Base-by-base conservation (phyloP, 2,888 invertebrate species). In the Tribolium freemani region DNA sequence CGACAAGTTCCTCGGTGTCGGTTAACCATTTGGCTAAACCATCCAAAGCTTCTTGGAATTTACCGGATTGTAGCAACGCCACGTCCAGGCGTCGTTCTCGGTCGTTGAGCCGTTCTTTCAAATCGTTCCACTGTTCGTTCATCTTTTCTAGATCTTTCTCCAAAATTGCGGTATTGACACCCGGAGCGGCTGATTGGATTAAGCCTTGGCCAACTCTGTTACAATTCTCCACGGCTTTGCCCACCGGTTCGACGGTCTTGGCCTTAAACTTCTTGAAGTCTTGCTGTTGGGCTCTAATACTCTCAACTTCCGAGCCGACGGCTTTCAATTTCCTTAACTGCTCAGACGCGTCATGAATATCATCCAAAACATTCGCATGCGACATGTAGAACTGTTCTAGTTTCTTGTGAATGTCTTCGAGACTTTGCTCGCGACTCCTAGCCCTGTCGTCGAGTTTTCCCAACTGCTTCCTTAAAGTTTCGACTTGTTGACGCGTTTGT, bases 1-100 rank as follows among this genome's bases (percentile, higher is more conserved):
- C 93, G 16, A 99, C 96, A 92, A 99, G 94, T 82, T 98, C 98
- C 86, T 99, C 99, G 0, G 98, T 98, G 82, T 99, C 99, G 0
- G 94, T 92, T 57, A 99, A 87, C 99, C 99, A 99, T 85, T 97
- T 96, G 78, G 96, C 93, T n/a, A 98, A 88, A 0, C 97, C 97
- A 76, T 95, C 94, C 1, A 97, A 87, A 0, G 98, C 98, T 86
- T 99, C 99, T 79, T 97, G 96, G 90, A 98, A 98, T 88, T 97
- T 97, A 70, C 99, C 99, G 0, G 97, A 96, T 82, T 98, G 97
- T 2, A 99, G 88, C 4, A 99, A 88, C 0, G 96, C 98, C 0
- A 95, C 94, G 86, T 99, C 98, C 26, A 99, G 87, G 54, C 93
- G 93, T 66, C 97, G 91, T 83, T 97, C 97, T 57, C 97, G 92